Conservation (phyloP, 37 sponge, comb jelly and placozoan genomes). For the Halichondria panicea region DNA sequence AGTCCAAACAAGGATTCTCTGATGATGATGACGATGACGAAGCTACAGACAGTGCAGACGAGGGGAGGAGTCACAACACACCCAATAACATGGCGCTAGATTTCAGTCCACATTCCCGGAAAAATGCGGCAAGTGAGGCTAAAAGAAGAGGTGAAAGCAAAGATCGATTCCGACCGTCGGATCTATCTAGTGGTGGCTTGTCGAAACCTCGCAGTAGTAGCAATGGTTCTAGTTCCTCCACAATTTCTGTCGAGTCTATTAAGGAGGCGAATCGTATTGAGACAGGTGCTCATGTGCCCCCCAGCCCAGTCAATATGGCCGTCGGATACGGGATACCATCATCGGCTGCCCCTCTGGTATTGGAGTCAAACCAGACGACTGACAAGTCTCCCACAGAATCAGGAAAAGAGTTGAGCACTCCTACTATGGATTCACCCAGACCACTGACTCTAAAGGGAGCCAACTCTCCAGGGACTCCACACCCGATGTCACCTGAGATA, state of each 20-base stretch:
- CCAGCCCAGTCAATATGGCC: slow-evolving; percentile 30
- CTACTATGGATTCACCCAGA: slow-evolving; percentile 33
- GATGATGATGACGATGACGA: slow-evolving; percentile 51
- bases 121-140: neutral
- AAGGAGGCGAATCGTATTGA: neutral
- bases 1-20: neutral
- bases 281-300: neutral
- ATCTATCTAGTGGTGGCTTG: neutral
- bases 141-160: neutral
- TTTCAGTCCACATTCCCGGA: neutral
- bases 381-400: neutral
- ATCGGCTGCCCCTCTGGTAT: neutral
- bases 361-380: neutral
- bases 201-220: neutral
- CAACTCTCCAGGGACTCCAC: neutral
- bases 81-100: slow-evolving; percentile 11
- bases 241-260: slow-evolving; percentile 2
- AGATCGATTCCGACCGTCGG: neutral
- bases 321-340: slow-evolving; percentile 44
- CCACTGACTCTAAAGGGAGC: neutral
- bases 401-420: slow-evolving; percentile 12
- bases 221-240: neutral
- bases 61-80: slow-evolving; percentile 22
- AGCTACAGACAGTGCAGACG: slow-evolving; percentile 62
- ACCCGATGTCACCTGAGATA: slow-evolving; percentile 1